A percentile compares a stretch with the other conserved stretches of the same genome.
Conservation (phyloP, 2,888 invertebrate species). For the Lasioglossum malachurum region DNA sequence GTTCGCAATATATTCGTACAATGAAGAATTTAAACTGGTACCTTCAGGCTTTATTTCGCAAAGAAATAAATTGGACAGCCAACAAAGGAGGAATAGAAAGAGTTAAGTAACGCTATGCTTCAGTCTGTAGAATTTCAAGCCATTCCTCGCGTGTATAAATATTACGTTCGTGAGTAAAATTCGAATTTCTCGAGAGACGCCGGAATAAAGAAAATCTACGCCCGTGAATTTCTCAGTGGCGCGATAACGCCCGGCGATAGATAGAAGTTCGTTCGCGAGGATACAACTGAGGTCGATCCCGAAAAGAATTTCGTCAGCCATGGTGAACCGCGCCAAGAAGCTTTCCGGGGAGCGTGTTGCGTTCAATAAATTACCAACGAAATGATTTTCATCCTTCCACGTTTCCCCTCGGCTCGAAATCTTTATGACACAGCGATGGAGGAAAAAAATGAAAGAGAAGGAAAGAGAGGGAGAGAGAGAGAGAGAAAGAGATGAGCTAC, state of each 20-base stretch:
- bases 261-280: slow-evolving; percentile 7
- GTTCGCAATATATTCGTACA: no score
- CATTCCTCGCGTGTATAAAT: not conserved
- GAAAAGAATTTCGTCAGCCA: not conserved
- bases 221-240: not conserved
- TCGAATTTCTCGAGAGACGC: not conserved
- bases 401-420: slow-evolving; percentile 22
- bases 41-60: not conserved
- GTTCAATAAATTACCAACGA: slow-evolving; percentile 22
- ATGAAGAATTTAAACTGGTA: no score
- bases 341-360: not conserved
- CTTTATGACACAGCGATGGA: slow-evolving; percentile 25
- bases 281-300: not conserved
- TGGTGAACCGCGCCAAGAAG: not conserved
- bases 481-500: slow-evolving; percentile 12
- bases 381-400: slow-evolving; percentile 15
- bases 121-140: not conserved
- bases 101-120: not conserved
- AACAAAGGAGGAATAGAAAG: not conserved
- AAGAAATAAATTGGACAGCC: not conserved
- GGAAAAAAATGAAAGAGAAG: not conserved
- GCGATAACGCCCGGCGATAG: not conserved
- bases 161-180: not conserved
- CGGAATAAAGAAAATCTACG: not conserved
- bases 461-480: not conserved